Evolutionary conservation across 2,888 invertebrate species (phyloP), one percentile per base, ranked within the genome.

Genomic region (Hydroisotoma schaefferi): DNA sequence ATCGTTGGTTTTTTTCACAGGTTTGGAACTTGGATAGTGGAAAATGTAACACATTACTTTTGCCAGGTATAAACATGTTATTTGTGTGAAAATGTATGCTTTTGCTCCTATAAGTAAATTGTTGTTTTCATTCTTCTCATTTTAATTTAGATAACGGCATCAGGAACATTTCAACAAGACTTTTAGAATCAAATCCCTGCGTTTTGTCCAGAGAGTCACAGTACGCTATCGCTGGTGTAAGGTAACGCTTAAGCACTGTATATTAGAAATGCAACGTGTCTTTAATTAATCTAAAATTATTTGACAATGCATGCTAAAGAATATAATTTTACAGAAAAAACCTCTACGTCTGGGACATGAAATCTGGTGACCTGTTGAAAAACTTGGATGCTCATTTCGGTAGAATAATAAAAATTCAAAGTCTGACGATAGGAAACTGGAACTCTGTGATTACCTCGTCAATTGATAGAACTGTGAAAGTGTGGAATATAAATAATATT

Each of bases 401-500:
- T 0, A 81, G 98, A 61, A 97, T 98, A 12, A 92, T 98, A 58
- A 91, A 94, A 72, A 78, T 98, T 59, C 89, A 89, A 71, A 86
- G 94, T 0, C 79, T 97, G 38, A 90, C 89, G 0, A 85, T 91
- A 18, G 55, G 46, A 8, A 85, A 87, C 67, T 93, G 93, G 93
- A 93, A 93, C 76, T 90, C 78, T 33, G 80, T 95, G 4, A 92
- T 98, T 49, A 97, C 98, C 0, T 94, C 97, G 0, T 97, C 97
- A 0, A 94, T 98, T 51, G 98, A 99, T 77, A 84, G 97, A 62
- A 94, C 94, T 0, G 95, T 98, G 6, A 98, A 98, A 81, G 94
- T 97, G 3, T 98, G 98, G 98, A 98, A 98, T 76, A 94, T 99
- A 58, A 94, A 97, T 77, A 98, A 98, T 76, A 97, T 98, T 69